These are phyloP conservation scores for Prunella himalayana DNA, from an alignment of 2,113 vertebrate genomes.

Conservation along the genomic window DNA sequence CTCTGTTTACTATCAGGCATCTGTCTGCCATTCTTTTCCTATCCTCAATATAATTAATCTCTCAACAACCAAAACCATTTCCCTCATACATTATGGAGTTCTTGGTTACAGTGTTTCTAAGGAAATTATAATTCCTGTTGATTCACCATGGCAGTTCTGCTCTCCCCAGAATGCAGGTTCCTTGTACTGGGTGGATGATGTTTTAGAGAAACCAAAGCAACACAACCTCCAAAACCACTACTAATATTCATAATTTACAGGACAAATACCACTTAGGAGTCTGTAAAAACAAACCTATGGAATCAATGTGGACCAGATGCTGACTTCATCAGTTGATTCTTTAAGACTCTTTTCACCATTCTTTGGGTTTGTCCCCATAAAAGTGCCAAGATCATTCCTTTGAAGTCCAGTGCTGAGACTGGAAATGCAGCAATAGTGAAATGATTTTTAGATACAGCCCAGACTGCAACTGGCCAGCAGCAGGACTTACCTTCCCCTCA, in stretches of 20 bases:
- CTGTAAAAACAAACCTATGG: background rate
- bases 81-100: background rate
- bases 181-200: background rate
- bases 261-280: background rate
- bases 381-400: background rate
- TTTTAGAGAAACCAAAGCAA: background rate
- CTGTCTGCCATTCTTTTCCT: background rate
- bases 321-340: background rate
- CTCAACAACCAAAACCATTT: background rate
- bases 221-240: background rate
- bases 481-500: background rate
- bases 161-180: background rate
- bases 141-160: background rate
- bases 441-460: background rate
- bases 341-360: background rate
- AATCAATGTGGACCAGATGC: background rate
- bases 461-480: background rate
- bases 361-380: background rate
- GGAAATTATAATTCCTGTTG: background rate
- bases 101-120: background rate
- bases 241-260: background rate
- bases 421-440: background rate
- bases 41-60: background rate
- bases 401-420: background rate
- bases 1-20: background rate